phyloP scores from a whole-genome alignment of 2,797 vertebrate genomes.

The Sebastes hubbsi region DNA sequence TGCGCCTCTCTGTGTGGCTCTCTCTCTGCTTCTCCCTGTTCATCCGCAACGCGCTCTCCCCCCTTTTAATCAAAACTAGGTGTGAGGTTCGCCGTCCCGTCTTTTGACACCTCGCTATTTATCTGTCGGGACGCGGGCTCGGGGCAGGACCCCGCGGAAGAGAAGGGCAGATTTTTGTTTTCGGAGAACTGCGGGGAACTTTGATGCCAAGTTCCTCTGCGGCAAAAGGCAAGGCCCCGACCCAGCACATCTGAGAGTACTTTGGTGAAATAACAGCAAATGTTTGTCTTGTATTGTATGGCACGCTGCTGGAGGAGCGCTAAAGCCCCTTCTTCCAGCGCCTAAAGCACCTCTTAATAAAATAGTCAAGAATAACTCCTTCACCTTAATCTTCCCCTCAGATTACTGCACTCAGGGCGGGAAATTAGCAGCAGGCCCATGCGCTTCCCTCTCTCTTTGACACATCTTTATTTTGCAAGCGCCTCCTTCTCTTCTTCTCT shows the following conservation, averaged over 20 bases:
- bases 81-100: conserved; percentile 54
- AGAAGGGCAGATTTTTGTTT: conserved; percentile 74
- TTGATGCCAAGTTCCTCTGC: conserved; percentile 81
- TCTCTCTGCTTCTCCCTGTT: not conserved
- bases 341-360: conserved; percentile 87
- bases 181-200: conserved; percentile 68
- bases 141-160: conserved; percentile 67
- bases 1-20: not conserved
- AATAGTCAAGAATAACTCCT: conserved; percentile 88
- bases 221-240: conserved; percentile 64
- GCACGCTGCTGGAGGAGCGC: conserved; percentile 85
- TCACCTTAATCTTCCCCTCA: conserved; percentile 86
- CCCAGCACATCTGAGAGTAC: conserved; percentile 85
- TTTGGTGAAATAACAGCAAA: conserved; percentile 89
- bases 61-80: conserved; percentile 72
- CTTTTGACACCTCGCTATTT: conserved; percentile 78
- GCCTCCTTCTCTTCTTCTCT: conserved; percentile 9
- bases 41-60: not conserved
- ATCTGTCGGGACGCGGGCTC: conserved; percentile 64
- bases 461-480: conserved; percentile 48
- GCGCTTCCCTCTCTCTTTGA: conserved; percentile 54
- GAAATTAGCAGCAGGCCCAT: conserved; percentile 84
- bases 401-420: conserved; percentile 83
- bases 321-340: conserved; percentile 86
- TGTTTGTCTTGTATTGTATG: conserved; percentile 91